Conservation (phyloP, 2,888 invertebrate genomes). For the Steinernema carpocapsae region DNA sequence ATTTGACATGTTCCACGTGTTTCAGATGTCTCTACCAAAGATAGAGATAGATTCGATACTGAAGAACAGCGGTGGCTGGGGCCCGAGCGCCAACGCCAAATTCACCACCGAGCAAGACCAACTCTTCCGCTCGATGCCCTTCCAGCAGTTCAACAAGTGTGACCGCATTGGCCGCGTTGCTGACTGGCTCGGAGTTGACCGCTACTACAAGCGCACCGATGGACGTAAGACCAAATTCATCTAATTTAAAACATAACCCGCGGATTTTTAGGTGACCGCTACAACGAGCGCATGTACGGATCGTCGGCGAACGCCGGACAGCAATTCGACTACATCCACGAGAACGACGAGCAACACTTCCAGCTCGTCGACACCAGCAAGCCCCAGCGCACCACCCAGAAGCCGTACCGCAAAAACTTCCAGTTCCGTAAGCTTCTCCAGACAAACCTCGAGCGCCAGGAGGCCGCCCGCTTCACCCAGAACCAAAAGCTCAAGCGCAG, state of each 20-base stretch:
- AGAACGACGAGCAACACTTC: slow-evolving; percentile 97
- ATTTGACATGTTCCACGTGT: too few relatives aligned
- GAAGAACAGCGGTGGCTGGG: slow-evolving; percentile 50
- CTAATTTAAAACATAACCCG: not conserved
- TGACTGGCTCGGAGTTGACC: slow-evolving; percentile 89
- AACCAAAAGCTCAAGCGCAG: slow-evolving; percentile 64
- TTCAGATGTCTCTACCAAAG: slow-evolving; percentile 46
- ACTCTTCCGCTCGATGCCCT: slow-evolving; percentile 86
- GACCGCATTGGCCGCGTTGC: slow-evolving; percentile 93
- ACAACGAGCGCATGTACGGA: slow-evolving; percentile 67
- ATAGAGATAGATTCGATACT: slow-evolving; percentile 45
- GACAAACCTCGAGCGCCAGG: slow-evolving; percentile 64
- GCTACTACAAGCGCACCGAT: slow-evolving; percentile 88
- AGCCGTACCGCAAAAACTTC: slow-evolving; percentile 53
- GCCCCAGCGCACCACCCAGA: slow-evolving; percentile 40
- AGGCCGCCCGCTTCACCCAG: slow-evolving; percentile 68
- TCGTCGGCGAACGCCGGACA: slow-evolving; percentile 75
- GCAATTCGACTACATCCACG: slow-evolving; percentile 97
- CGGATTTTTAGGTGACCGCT: slow-evolving; percentile 52
- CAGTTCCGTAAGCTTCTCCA: slow-evolving; percentile 58
- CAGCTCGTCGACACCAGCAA: slow-evolving; percentile 77
- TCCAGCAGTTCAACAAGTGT: slow-evolving; percentile 98
- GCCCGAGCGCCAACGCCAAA: slow-evolving; percentile 42
- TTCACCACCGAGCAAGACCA: slow-evolving; percentile 35
- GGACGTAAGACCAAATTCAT: slow-evolving; percentile 69